These are phyloP conservation scores for Drosophila anomalata DNA, from an alignment of 2,888 invertebrate genomes.

Conservation along the genomic window DNA sequence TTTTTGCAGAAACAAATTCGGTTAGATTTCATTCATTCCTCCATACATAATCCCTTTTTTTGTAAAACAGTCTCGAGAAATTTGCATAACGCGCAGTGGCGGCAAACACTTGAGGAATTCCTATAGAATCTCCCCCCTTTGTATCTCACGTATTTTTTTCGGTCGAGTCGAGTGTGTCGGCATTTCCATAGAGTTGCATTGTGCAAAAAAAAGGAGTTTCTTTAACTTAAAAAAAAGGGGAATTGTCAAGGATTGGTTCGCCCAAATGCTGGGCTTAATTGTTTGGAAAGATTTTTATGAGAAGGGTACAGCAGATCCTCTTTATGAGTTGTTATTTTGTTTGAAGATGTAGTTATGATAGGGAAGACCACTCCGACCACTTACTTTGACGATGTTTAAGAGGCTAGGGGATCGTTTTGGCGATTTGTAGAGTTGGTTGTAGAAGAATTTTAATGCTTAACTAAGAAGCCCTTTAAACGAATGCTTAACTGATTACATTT, in stretches of 20 bases:
- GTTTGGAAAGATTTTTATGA: constrained; percentile 64
- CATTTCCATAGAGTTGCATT: constrained; percentile 48
- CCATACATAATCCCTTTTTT: constrained; percentile 36
- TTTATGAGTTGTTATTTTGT: constrained; percentile 36
- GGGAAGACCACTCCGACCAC: constrained; percentile 17
- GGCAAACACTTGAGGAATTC: constrained; percentile 64
- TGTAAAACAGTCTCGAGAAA: constrained; percentile 34
- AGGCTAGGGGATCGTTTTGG: neutral
- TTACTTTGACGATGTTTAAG: neutral
- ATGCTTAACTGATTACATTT: neutral
- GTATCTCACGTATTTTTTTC: constrained; percentile 38
- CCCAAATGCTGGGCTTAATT: constrained; percentile 60
- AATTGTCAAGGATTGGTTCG: constrained; percentile 56
- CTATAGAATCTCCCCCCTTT: constrained; percentile 61
- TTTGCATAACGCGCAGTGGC: constrained; percentile 71
- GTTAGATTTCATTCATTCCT: constrained; percentile 45
- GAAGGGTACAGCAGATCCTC: constrained; percentile 33
- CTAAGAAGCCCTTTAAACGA: neutral
- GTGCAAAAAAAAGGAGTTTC: constrained; percentile 33
- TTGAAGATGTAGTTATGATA: constrained; percentile 8
- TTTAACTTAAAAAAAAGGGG: constrained; percentile 32
- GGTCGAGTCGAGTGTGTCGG: constrained; percentile 68
- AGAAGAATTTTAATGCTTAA: neutral
- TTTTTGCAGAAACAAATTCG: constrained; percentile 49
- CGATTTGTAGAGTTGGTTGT: neutral